Evolutionary conservation across 2,888 invertebrate genomes (phyloP), one percentile per base, ranked within the genome.

Genomic region (Coenonympha arcania): DNA sequence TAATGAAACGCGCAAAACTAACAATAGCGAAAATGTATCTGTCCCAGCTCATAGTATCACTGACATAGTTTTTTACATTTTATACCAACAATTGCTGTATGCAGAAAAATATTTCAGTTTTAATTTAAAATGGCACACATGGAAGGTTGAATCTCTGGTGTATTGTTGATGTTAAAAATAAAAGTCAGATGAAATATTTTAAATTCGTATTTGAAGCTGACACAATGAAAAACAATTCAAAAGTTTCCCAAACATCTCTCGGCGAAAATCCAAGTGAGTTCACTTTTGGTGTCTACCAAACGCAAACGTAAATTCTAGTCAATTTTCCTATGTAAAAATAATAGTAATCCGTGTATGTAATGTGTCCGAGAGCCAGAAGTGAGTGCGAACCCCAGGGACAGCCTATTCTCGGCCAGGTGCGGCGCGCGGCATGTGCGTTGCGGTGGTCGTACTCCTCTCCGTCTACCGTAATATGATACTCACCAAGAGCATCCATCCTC

Each of bases 401-500:
- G 63, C 58, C 87, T 64, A 78, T 86, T 74, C 60, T 87, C 73
- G 26, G 76, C 65, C 56, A 79, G 60, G 53, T 81, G 71, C 56
- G 78, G 69, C 62, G n/a, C n/a, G n/a, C n/a, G 85, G 64, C 58
- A 75, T 58, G 66, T 81, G 72, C 53, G 78, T 59, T 59, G 87
- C 68, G 37, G n/a, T n/a, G n/a, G n/a, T n/a, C n/a, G n/a, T n/a
- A n/a, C n/a, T n/a, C n/a, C n/a, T n/a, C n/a, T n/a, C n/a, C n/a
- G n/a, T n/a, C n/a, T n/a, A n/a, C n/a, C n/a, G n/a, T n/a, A n/a
- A n/a, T n/a, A n/a, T 22, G 3, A 46, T 46, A 76, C 88, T 87
- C 76, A 94, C 94, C 93, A 60, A 96, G 95, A 54, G 96, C 96
- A 15, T 96, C 96, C 93, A 96, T 94, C 61, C 96, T 89, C 53